Percentiles rank a stretch among this genome's conserved stretches.
These are phyloP conservation scores for Rhadinocentrus ornatus DNA, from an alignment of 2,797 vertebrate species.

Conservation along the genomic window DNA sequence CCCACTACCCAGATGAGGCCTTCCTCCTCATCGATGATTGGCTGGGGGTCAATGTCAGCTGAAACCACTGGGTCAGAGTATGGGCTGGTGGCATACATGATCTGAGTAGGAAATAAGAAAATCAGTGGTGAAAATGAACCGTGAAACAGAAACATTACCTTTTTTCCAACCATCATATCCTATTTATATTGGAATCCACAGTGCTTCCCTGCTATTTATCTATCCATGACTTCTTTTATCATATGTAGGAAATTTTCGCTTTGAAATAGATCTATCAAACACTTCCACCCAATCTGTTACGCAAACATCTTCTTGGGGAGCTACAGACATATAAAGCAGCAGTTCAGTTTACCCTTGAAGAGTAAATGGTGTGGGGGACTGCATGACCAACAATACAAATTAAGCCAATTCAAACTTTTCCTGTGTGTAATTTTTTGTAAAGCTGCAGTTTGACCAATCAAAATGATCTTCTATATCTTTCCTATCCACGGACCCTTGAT, in stretches of 20 bases:
- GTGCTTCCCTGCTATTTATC: background rate
- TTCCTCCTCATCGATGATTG: slow-evolving; percentile 98
- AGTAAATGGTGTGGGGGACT: slow-evolving; percentile 13
- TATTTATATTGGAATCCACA: background rate
- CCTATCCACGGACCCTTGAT: slow-evolving; percentile 56
- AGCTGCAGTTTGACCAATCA: slow-evolving; percentile 56
- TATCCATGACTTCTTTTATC: background rate
- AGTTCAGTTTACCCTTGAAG: background rate
- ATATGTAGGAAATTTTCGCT: background rate
- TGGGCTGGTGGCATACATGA: slow-evolving; percentile 97
- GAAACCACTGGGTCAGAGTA: slow-evolving; percentile 97
- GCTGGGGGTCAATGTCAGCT: slow-evolving; percentile 95
- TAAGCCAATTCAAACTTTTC: slow-evolving; percentile 55
- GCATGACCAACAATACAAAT: slow-evolving; percentile 49
- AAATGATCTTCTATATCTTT: slow-evolving; percentile 59
- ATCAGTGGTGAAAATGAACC: slow-evolving; percentile 12
- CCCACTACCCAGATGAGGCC: slow-evolving; percentile 99
- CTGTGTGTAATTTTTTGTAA: slow-evolving; percentile 46
- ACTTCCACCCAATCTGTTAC: background rate
- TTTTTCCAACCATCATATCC: background rate
- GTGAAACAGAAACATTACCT: fast-evolving
- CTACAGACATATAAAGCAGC: background rate
- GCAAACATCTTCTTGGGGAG: background rate
- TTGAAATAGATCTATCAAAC: background rate
- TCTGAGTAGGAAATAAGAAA: slow-evolving; percentile 79